Evolutionary conservation across 2,888 invertebrate genomes (phyloP).

Genomic region (Germaria angustata): DNA sequence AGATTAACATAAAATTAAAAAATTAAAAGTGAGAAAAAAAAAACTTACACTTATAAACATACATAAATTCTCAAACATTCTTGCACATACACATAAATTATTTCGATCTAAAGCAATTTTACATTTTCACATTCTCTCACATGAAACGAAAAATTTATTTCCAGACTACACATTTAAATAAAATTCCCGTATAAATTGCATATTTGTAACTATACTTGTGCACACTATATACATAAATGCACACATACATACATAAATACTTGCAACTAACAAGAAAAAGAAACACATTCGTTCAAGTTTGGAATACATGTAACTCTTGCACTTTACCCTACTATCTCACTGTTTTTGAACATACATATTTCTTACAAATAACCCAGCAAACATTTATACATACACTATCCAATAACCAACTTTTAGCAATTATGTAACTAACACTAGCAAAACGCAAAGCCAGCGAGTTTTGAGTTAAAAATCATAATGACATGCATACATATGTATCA

Average conservation of each 20-base stretch:
- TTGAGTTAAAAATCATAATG: slow-evolving; percentile 10
- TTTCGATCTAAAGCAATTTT: no score
- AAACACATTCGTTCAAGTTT: slow-evolving; percentile 6
- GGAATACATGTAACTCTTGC: slow-evolving; percentile 37
- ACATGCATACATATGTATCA: background rate
- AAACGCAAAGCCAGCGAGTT: slow-evolving; percentile 14
- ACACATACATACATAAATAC: background rate
- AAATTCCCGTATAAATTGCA: background rate
- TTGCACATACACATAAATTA: background rate
- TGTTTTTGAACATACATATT: slow-evolving; percentile 41
- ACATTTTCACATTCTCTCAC: no score
- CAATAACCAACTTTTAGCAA: slow-evolving; percentile 30
- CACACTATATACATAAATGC: background rate
- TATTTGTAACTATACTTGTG: background rate
- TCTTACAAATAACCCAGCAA: slow-evolving; percentile 29
- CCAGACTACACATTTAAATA: slow-evolving; percentile 17
- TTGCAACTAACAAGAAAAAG: background rate
- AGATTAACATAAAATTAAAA: slow-evolving; percentile 15
- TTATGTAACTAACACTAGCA: slow-evolving; percentile 37
- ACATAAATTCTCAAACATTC: background rate
- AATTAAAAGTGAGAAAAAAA: slow-evolving; percentile 40
- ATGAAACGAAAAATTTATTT: slow-evolving; percentile 2
- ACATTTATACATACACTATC: slow-evolving; percentile 52
- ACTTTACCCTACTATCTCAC: slow-evolving; percentile 40
- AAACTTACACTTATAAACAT: background rate